These are phyloP conservation scores for Zaprionus taronus DNA, from an alignment of 1,140 invertebrate species.

Conservation along the genomic window DNA sequence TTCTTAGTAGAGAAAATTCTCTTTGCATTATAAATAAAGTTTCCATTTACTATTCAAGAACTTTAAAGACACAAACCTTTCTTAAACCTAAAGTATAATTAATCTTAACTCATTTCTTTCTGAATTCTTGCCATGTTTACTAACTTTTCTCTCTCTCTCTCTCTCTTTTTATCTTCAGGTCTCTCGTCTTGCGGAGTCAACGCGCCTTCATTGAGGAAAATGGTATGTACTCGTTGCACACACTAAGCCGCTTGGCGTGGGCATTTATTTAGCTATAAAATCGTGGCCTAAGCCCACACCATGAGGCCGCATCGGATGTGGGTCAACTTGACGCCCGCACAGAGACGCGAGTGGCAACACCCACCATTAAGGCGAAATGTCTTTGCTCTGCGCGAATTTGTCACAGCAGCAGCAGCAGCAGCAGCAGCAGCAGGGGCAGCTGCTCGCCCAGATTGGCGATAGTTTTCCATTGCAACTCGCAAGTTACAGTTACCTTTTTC, in stretches of 20 bases:
- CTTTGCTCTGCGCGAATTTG: slow-evolving; percentile 58
- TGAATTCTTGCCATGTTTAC: slow-evolving; percentile 24
- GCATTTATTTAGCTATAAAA: slow-evolving; percentile 51
- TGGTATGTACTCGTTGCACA: slow-evolving; percentile 64
- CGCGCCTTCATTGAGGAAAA: slow-evolving; percentile 83
- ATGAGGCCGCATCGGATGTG: slow-evolving; percentile 65
- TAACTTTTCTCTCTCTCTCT: slow-evolving; percentile 41
- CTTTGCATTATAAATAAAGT: too few species aligned
- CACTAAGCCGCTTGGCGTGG: slow-evolving; percentile 45
- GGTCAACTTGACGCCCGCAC: slow-evolving; percentile 77
- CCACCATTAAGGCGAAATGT: slow-evolving; percentile 32
- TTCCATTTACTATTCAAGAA: background rate
- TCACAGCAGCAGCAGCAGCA: slow-evolving; percentile 55
- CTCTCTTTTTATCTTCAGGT: slow-evolving; percentile 59
- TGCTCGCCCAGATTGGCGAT: slow-evolving; percentile 15
- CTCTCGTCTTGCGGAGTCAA: slow-evolving; percentile 82
- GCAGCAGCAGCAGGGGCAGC: background rate
- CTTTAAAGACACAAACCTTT: background rate
- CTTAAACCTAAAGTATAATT: background rate
- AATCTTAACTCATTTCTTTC: background rate
- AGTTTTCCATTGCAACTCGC: slow-evolving; percentile 10
- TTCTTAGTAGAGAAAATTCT: too few species aligned
- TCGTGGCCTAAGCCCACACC: slow-evolving; percentile 68
- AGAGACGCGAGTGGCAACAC: slow-evolving; percentile 53
- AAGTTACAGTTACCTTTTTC: slow-evolving; percentile 15